Conservation (phyloP, 2,113 vertebrate genomes). For the Sardina pilchardus region DNA sequence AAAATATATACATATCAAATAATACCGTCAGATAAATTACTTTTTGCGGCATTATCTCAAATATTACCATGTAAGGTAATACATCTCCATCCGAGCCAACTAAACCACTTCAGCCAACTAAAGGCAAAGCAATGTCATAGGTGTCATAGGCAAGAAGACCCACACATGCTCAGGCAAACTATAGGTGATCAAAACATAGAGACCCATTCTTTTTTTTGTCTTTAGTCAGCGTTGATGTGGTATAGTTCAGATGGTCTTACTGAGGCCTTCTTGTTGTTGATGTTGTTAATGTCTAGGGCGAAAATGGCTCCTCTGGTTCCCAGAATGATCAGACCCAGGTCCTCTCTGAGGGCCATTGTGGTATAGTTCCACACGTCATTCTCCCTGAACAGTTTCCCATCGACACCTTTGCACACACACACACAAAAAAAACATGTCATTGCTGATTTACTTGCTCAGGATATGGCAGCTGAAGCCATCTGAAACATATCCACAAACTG, state of each 20-base stretch:
- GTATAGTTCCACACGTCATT: constrained; percentile 72
- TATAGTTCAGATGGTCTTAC: constrained; percentile 54
- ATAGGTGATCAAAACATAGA: not conserved
- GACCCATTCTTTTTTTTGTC: not conserved
- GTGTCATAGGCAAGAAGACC: no score
- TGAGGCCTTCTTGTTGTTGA: constrained; percentile 65
- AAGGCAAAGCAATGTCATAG: no score
- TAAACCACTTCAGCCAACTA: no score
- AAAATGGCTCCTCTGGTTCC: constrained; percentile 75
- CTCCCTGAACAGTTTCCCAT: constrained; percentile 58
- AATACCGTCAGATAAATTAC: no score
- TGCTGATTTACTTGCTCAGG: constrained; percentile 12
- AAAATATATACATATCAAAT: not conserved
- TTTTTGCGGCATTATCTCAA: no score
- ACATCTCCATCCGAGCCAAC: no score
- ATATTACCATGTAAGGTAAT: no score
- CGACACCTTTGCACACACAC: constrained; percentile 66
- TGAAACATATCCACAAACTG: not conserved
- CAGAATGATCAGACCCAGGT: constrained; percentile 64
- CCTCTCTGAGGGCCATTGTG: constrained; percentile 72
- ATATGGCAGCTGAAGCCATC: not conserved
- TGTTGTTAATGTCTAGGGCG: constrained; percentile 70
- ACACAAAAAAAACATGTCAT: constrained; percentile 10
- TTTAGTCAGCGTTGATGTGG: no score
- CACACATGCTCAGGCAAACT: no score